These are phyloP conservation scores for Eueremaeus valkanovi DNA, from an alignment of 2,888 invertebrate species.

Conservation along the genomic window DNA sequence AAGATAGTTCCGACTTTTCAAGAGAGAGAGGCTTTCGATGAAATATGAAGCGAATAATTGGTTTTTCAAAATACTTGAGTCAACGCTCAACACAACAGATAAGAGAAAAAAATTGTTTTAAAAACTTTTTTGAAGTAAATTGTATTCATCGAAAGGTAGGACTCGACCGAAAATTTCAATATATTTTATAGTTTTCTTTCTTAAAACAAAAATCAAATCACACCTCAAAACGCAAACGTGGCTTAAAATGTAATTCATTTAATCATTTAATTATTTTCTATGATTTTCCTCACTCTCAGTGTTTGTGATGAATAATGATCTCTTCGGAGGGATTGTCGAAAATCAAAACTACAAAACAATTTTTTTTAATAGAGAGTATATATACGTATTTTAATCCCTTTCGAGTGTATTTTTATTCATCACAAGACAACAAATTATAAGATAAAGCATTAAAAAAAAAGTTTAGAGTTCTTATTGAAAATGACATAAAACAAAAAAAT, in stretches of 20 bases:
- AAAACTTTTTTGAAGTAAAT: not conserved
- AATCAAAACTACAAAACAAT: slow-evolving; percentile 28
- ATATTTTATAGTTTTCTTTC: not conserved
- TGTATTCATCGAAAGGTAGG: slow-evolving; percentile 11
- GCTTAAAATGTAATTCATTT: slow-evolving; percentile 34
- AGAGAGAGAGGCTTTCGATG: too few species aligned
- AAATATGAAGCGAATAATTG: not conserved
- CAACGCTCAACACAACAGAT: slow-evolving; percentile 12
- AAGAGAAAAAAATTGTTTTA: slow-evolving; percentile 7
- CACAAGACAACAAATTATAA: not conserved
- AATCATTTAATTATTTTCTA: slow-evolving; percentile 20
- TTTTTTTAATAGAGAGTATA: slow-evolving; percentile 27
- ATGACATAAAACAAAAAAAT: not conserved
- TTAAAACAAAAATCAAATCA: not conserved
- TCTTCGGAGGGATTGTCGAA: slow-evolving; percentile 26
- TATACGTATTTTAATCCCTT: slow-evolving; percentile 15
- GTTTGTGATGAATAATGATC: slow-evolving; percentile 27
- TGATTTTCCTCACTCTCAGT: not conserved
- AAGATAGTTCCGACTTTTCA: not conserved
- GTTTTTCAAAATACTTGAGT: not conserved
- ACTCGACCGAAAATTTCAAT: slow-evolving; percentile 8
- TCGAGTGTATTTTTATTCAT: slow-evolving; percentile 9
- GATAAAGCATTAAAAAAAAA: slow-evolving; percentile 6
- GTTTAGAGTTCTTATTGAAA: not conserved
- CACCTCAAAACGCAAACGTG: slow-evolving; percentile 18